Evolutionary conservation across 2,797 vertebrate species (phyloP), one percentile per base, ranked within the genome.

Genomic region (Otolemur crassicaudatus): DNA sequence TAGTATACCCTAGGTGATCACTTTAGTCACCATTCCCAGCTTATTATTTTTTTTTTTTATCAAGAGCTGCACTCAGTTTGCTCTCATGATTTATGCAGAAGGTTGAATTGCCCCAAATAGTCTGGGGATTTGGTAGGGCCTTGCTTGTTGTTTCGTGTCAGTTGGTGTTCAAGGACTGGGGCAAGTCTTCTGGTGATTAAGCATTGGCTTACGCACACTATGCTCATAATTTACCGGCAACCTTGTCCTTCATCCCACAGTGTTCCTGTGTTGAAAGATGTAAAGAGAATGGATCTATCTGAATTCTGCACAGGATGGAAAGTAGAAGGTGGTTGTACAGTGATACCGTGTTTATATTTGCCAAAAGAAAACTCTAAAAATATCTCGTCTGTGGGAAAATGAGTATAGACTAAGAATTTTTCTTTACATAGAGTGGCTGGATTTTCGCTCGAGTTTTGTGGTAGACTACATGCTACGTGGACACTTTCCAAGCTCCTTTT

Each of bases 401-500:
- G 46, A 80, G 60, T 70, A 56, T 40, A 77, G 67, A 49, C 82
- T 73, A 91, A 96, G 43, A 93, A 79, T 72, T 94, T 87, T 86
- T 92, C 53, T 95, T 95, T 92, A 34, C 29, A 65, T 58, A 83
- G 34, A 49, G 65, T 60, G 61, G 56, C n/a, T 97, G 80, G 85
- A 70, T 80, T 90, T 93, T 90, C 87, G 53, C 63, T 87, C 37
- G 27, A 86, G 19, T 84, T 94, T 91, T 94, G 92, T 94, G 80
- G 53, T 87, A 91, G 72, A 43, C 72, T 92, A 7, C 46, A 80
- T 27, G 25, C 65, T 53, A 81, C 37, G 27, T 92, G 46, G 29
- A 61, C 49, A 23, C 20, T 95, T 98, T 98, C 92, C 94, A 95
- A 94, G 70, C 89, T 96, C 16, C 95, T 75, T 97, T 95, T 91